phyloP scores from a whole-genome alignment of 2,113 vertebrate genomes.

The Vidua macroura region DNA sequence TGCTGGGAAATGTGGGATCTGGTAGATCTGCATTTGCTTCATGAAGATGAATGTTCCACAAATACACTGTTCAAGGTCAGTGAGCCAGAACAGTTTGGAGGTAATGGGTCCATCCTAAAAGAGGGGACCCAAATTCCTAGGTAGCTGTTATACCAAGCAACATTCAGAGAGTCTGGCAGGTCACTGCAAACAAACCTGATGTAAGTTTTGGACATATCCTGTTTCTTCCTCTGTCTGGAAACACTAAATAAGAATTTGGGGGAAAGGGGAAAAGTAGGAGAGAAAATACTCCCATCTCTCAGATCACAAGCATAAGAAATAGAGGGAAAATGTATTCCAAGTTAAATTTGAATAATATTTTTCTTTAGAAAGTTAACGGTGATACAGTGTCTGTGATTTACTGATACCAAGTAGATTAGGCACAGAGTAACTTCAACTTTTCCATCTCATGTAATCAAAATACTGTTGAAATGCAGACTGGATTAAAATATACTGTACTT shows the following conservation, averaged over 20 bases:
- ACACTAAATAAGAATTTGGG: neutral
- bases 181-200: neutral
- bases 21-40: slow-evolving; percentile 26
- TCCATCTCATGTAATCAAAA: neutral
- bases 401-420: neutral
- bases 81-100: neutral
- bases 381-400: neutral
- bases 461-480: neutral
- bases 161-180: fast-evolving
- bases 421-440: neutral
- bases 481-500: neutral
- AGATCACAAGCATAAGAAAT: neutral
- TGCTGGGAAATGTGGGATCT: neutral
- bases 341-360: neutral
- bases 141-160: neutral
- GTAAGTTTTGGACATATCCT: neutral
- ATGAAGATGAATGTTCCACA: neutral
- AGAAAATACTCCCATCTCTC: neutral
- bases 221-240: neutral
- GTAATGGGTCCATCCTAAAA: neutral
- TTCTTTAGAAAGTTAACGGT: neutral
- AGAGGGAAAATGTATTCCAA: neutral
- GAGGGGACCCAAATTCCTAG: neutral
- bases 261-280: neutral
- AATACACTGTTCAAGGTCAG: neutral